phyloP scores from a whole-genome alignment of 2,888 invertebrate species.

The Agrotis ipsilon region DNA sequence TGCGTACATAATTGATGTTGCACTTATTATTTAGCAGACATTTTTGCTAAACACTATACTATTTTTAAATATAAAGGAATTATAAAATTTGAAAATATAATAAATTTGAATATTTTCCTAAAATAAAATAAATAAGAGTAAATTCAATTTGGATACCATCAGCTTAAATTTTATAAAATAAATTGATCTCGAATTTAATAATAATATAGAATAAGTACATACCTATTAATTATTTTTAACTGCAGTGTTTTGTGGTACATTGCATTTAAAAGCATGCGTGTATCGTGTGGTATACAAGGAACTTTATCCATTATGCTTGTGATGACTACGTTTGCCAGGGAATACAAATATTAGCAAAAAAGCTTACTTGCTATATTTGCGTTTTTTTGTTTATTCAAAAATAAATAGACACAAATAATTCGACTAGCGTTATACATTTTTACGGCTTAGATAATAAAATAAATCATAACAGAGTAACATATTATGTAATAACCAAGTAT shows the following conservation, averaged over 20 bases:
- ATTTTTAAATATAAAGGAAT: not conserved
- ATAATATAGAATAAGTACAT: constrained; percentile 38
- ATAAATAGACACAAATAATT: not conserved
- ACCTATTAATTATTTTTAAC: constrained; percentile 1
- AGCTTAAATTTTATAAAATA: constrained; percentile 3
- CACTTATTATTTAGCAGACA: constrained; percentile 8
- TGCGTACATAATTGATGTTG: constrained; percentile 20
- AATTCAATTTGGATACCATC: constrained; percentile 28
- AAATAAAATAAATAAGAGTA: constrained; percentile 29
- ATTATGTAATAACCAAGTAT: constrained; percentile 1
- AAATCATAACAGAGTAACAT: not conserved
- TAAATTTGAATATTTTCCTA: not conserved
- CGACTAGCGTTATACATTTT: not conserved
- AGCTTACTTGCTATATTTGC: not conserved
- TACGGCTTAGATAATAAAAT: no score
- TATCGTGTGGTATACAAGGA: constrained; percentile 30
- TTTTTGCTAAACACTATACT: constrained; percentile 2
- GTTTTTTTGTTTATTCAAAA: not conserved
- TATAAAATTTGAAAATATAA: constrained; percentile 1
- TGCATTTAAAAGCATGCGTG: constrained; percentile 26
- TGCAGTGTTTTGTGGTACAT: constrained; percentile 12
- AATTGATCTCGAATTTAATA: not conserved
- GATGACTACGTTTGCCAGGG: not conserved
- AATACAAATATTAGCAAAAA: not conserved
- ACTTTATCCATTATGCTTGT: constrained; percentile 40